Conservation (phyloP, 2,888 invertebrate species). For the Dione juno region DNA sequence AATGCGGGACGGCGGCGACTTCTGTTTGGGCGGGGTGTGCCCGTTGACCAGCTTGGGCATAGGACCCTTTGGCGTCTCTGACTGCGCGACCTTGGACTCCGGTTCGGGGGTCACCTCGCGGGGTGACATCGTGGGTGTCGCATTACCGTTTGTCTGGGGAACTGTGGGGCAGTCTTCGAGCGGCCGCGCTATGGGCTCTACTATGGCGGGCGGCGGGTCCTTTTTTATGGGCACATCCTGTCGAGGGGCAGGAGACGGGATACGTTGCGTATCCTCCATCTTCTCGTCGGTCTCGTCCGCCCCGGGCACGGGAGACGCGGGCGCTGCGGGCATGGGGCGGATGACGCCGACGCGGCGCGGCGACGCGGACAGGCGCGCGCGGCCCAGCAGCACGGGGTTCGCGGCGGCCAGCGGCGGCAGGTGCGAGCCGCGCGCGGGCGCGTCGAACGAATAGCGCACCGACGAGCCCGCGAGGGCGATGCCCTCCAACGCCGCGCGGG, state of each 20-base stretch:
- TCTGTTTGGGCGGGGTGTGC: constrained; percentile 49
- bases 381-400: constrained; percentile 68
- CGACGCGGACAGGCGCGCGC: constrained; percentile 62
- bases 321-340: constrained; percentile 75
- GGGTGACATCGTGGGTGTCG: constrained; percentile 30
- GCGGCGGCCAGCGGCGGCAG: constrained; percentile 71
- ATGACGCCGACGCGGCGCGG: constrained; percentile 82
- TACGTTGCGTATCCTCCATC: constrained; percentile 48
- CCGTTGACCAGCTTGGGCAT: constrained; percentile 54
- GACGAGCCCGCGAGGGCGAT: constrained; percentile 87
- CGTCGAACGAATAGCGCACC: constrained; percentile 84
- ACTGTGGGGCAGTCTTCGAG: constrained; percentile 58
- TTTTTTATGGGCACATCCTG: constrained; percentile 51
- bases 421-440: constrained; percentile 63
- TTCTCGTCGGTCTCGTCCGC: constrained; percentile 48
- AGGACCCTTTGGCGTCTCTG: constrained; percentile 44
- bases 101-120: constrained; percentile 46
- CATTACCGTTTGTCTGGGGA: constrained; percentile 34
- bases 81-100: constrained; percentile 40
- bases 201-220: constrained; percentile 68
- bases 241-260: constrained; percentile 51
- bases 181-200: constrained; percentile 68
- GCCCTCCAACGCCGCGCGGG: constrained; percentile 85
- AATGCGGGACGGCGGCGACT: constrained; percentile 52
- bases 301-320: constrained; percentile 45